Base-by-base conservation (phyloP, 2,797 vertebrate species). In the Columba guinea region DNA sequence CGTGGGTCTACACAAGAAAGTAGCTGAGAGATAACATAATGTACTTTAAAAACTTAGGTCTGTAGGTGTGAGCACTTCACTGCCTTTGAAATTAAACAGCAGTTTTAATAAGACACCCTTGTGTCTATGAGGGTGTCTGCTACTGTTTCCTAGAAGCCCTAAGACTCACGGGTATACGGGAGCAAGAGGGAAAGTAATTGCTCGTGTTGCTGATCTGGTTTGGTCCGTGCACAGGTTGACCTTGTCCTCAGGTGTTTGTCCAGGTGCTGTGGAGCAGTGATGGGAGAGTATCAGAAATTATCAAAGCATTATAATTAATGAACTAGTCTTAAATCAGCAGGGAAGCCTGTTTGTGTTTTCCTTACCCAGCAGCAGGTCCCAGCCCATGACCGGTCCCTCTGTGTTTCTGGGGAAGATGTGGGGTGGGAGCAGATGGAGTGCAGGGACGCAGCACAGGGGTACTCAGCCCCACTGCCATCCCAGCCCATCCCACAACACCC, bases 371-470 rank as follows among this genome's bases (percentile, higher is more conserved):
- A 8, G 0, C 5, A 9, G 28, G 14, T 7, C 6, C 15, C n/a
- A 68, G 46, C 39, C 74, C 7, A 0, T 12, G 30, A 48, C 68
- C 18, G 51, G 30, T 69, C 23, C 35, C 41, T 44, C 32, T 10
- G 17, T 41, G 24, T 67, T 83, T 59, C 17, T 2, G 2, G 32
- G 67, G 48, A 65, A 44, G 48, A 20, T 0, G 0, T 1, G 9
- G 80, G 58, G 26, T 86, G 30, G 73, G 77, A 93, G 39, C 77
- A 68, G 84, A 34, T 16, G 44, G 80, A 41, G 10, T 5, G 1
- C 6, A 49, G 46, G 35, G 51, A 52, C 0, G 0, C 11, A 4
- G 21, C 5, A 1, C 1, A 4, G 20, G 46, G 19, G 16, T 21
- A 23, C 15, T 52, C 58, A 68, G 79, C 55, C 56, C 59, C 0